Base-by-base conservation (phyloP, 1,140 invertebrate species). In the Trichonephila clavata region DNA sequence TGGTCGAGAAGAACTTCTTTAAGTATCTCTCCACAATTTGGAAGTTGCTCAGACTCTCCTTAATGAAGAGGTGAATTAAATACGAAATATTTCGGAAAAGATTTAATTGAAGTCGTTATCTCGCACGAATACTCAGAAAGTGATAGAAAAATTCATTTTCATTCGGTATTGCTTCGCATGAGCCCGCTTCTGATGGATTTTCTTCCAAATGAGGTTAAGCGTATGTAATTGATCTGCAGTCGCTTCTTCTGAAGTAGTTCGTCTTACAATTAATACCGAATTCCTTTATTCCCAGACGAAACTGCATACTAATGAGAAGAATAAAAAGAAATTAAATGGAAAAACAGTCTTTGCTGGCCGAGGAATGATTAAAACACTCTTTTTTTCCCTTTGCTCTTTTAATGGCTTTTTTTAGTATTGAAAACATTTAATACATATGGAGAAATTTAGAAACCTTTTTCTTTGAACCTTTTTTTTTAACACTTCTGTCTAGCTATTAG, bases 91-190 rank as follows among this genome's bases (percentile, higher is more conserved):
- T 83, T 83, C 81, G 39, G 16, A 83, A 50, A 59, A 27, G 43
- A 50, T 83, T 83, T 83, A 83, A 83, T 83, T 83, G 81, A 83
- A 83, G 81, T 59, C 43, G 43, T 83, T 59, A 83, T 83, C 81
- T n/a, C 8, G 24, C n/a, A 68, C n/a, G 65, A 20, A 27, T 59
- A 21, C 14, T n/a, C 21, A 59, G 50, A 59, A 57, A 83, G 50
- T 24, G 43, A 57, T 83, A 50, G n/a, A 83, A 83, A 83, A 83
- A 43, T 57, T 24, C 39, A 57, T 39, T 77, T 77, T 77, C 71
- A 77, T 27, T 63, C 61, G 61, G 61, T 63, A 63, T 77, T 18
- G 71, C 39, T 32, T 77, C 71, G 3, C 71, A 20, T 32, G 71
- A 18, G 32, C 50, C 50, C 0, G 27, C 27, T 27, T 18, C 71